Evolutionary conservation across 2,113 vertebrate genomes (phyloP), one percentile per base, ranked within the genome.

Genomic region (Mungos mungo): DNA sequence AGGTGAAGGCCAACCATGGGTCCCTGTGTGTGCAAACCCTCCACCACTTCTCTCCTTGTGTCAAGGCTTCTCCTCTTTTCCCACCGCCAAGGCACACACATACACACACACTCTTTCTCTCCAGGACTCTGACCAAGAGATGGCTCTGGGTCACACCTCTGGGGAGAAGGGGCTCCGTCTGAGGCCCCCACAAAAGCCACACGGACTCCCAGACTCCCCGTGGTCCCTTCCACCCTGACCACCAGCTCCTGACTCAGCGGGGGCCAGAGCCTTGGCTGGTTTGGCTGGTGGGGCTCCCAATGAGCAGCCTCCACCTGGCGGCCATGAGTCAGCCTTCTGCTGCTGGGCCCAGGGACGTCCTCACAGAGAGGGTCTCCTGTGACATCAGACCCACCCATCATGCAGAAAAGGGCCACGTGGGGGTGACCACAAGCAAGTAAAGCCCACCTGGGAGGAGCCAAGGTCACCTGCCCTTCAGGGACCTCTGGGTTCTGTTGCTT

Each of bases 351-450:
- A 29, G 18, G 76, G 35, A 23, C 29, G 7, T 9, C 79, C 10
- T 50, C 45, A 10, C 2, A 2, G 50, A 27, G 2, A n/a, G 5
- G 11, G 54, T 54, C 69, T 65, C 76, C 86, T 57, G 7, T 1
- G 14, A 12, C 27, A 57, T 4, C 77, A 60, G 89, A n/a, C 19
- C 65, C 90, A 14, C 29, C 38, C 6, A 2, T 81, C 33, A 8
- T 3, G 4, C 5, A 23, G 41, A 29, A 45, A 33, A 18, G 35
- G 69, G n/a, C 50, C n/a, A 0, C 0, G 0, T 2, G 9, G n/a
- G 14, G 27, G 74, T 33, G 10, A 38, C 23, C 9, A 69, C 25
- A 1, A 47, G 35, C 71, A 45, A 16, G n/a, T 2, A 16, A 45
- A 9, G 3, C 50, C 50, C 82, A 25, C 2, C 38, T 33, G 14